Conservation (phyloP, 2,888 invertebrate species). For the Anthrax anthrax region DNA sequence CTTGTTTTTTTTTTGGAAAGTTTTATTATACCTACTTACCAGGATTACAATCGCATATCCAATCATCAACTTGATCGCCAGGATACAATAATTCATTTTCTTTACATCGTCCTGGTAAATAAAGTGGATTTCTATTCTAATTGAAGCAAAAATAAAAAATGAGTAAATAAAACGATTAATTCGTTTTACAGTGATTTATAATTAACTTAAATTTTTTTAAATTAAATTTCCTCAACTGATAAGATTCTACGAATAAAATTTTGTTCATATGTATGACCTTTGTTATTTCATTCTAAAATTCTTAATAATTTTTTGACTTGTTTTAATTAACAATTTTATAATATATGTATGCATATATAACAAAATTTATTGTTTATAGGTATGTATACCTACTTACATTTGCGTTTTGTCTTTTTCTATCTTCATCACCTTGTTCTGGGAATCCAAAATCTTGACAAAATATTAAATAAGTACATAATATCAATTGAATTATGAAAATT, state of each 20-base stretch:
- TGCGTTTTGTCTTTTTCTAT: conserved; percentile 23
- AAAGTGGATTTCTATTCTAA: conserved; percentile 42
- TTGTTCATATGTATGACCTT: too few relatives aligned
- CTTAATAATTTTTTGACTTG: too few relatives aligned
- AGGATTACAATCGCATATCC: conserved; percentile 42
- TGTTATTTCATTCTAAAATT: too few relatives aligned
- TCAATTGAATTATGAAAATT: not conserved
- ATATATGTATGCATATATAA: too few relatives aligned
- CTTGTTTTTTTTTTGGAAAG: too few relatives aligned
- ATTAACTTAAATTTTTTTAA: not conserved
- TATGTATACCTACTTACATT: conserved; percentile 17
- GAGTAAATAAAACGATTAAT: not conserved
- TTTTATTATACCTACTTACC: too few relatives aligned
- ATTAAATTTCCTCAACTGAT: not conserved
- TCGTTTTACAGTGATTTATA: not conserved
- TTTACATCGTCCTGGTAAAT: conserved; percentile 43
- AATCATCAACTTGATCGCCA: conserved; percentile 46
- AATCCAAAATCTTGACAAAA: conserved; percentile 14
- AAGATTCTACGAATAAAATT: too few relatives aligned
- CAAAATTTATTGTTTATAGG: not conserved
- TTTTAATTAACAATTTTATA: too few relatives aligned
- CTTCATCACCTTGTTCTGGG: conserved; percentile 20
- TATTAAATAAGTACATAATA: not conserved
- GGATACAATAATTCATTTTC: conserved; percentile 52
- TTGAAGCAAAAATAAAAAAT: conserved; percentile 2